phyloP scores from a whole-genome alignment of 2,113 vertebrate species.

The Sporophila hypoxantha region DNA sequence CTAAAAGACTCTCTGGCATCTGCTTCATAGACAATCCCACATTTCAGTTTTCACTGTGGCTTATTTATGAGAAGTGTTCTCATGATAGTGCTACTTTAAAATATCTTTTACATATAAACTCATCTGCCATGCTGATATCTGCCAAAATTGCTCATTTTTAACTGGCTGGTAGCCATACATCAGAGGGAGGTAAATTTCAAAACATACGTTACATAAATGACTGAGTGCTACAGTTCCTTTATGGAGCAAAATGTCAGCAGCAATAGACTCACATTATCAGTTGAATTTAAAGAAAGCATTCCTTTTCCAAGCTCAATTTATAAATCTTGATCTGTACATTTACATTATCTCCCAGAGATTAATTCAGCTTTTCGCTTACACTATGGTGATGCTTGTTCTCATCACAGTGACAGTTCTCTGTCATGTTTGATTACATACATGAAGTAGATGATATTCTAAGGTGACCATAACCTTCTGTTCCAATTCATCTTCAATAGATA shows the following conservation, averaged over 20 bases:
- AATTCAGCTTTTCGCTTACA: background rate
- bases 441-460: background rate
- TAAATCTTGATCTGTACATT: background rate
- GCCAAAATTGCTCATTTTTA: slow-evolving; percentile 45
- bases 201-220: background rate
- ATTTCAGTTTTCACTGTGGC: slow-evolving; percentile 23
- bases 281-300: background rate
- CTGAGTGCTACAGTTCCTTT: background rate
- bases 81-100: background rate
- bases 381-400: background rate
- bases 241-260: background rate
- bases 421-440: background rate
- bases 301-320: background rate
- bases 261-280: background rate
- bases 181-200: slow-evolving; percentile 5
- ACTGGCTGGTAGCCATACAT: background rate
- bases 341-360: background rate
- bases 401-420: background rate
- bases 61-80: slow-evolving; percentile 27
- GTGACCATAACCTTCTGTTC: background rate
- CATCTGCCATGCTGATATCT: background rate
- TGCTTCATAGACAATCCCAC: slow-evolving; percentile 32
- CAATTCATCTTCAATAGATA: background rate
- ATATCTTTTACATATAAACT: slow-evolving; percentile 17
- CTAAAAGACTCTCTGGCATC: slow-evolving; percentile 4